Evolutionary conservation across 2,113 vertebrate species (phyloP).

Genomic region (Sinosuthora webbiana): DNA sequence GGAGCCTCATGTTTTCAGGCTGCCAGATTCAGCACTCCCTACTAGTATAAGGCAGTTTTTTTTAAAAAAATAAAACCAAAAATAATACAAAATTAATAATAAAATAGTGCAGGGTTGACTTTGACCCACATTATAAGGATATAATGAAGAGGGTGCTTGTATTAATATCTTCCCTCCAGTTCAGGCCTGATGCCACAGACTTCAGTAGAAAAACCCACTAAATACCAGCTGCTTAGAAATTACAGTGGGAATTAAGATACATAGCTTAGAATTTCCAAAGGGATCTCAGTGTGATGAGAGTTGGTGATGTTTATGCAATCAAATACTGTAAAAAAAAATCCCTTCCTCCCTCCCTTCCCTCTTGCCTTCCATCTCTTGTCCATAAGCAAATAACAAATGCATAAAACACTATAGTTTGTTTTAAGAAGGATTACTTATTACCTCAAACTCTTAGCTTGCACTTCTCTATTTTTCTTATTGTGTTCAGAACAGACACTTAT

Average conservation of each 20-base stretch:
- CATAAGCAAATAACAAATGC: not conserved
- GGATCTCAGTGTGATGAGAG: not conserved
- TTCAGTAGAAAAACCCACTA: not conserved
- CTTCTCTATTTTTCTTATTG: not conserved
- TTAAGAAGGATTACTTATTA: not conserved
- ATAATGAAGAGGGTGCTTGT: not conserved
- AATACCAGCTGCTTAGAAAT: not conserved
- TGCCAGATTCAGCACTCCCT: not conserved
- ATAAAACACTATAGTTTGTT: not conserved
- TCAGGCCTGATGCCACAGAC: not conserved
- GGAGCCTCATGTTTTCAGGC: not conserved
- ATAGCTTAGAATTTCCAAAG: not conserved
- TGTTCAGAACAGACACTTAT: not conserved
- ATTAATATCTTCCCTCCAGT: not conserved
- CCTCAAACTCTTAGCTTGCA: not conserved
- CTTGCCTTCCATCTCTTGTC: not conserved
- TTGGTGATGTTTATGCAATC: not conserved
- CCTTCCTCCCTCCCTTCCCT: not conserved
- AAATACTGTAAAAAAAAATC: not conserved
- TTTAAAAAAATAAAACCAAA: not conserved
- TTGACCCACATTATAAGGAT: not conserved
- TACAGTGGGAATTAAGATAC: not conserved
- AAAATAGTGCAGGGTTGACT: not conserved
- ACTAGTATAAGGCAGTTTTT: not conserved
- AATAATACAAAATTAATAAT: not conserved